A percentile compares a stretch with the other conserved stretches of the same genome.
Conservation (phyloP, 1,140 invertebrate genomes). For the Megalonaias nervosa region DNA sequence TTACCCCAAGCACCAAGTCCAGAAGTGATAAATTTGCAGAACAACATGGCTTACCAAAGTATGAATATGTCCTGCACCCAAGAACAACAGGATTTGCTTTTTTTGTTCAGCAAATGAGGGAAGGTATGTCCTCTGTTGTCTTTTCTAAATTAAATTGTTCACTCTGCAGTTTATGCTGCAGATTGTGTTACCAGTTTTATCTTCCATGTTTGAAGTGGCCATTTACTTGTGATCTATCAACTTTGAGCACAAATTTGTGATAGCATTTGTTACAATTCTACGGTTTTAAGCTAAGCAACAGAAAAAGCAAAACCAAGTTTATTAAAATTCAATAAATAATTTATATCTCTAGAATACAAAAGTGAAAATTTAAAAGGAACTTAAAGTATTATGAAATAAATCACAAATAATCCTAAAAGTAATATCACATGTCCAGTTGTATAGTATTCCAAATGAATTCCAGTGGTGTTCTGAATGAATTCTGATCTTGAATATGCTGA, state of each 20-base stretch:
- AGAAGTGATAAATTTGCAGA: constrained; percentile 83
- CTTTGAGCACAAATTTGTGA: not conserved
- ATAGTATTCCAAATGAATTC: no score
- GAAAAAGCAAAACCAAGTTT: no score
- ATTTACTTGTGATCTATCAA: not conserved
- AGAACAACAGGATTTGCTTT: constrained; percentile 88
- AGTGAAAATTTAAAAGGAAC: no score
- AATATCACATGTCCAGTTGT: no score
- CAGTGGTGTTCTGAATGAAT: no score
- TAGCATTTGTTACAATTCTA: no score
- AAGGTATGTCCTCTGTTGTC: constrained; percentile 69
- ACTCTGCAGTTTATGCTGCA: not conserved
- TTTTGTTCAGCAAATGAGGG: constrained; percentile 77
- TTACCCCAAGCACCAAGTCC: constrained; percentile 80
- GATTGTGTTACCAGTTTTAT: not conserved
- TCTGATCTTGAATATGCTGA: no score
- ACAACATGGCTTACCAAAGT: constrained; percentile 79
- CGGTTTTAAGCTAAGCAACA: no score
- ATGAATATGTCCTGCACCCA: constrained; percentile 86
- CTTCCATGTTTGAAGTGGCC: not conserved
- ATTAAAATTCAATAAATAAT: no score
- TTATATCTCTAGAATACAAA: no score
- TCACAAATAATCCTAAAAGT: no score
- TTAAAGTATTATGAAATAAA: no score
- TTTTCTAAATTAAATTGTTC: not conserved